Evolutionary conservation across 1,140 invertebrate species (phyloP), one percentile per base, ranked within the genome.

Genomic region (Eciton burchellii): DNA sequence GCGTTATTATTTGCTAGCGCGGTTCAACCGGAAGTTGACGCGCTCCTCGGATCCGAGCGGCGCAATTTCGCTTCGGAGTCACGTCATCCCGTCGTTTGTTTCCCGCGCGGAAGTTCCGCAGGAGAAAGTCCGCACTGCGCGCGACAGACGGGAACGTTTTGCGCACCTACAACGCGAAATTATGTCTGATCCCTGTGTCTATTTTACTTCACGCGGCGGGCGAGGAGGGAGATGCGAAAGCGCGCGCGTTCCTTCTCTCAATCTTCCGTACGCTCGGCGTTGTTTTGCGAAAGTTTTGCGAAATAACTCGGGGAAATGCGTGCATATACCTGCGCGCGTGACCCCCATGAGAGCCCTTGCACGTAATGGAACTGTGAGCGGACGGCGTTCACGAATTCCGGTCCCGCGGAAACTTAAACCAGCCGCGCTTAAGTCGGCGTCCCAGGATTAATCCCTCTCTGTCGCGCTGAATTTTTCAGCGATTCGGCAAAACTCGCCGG

Each of bases 301-400:
- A 70, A 68, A 79, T 79, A 79, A 79, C 63, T 68, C 35, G 41
- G 54, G 74, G 63, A 79, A 70, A 57, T 70, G n/a, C 63, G 19
- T n/a, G 29, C 35, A 35, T n/a, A n/a, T n/a, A n/a, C n/a, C n/a
- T n/a, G n/a, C 73, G 26, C n/a, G 52, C 2, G n/a, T 5, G 5
- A 4, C 16, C 35, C 24, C n/a, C n/a, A n/a, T n/a, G 35, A n/a
- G 74, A 57, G 74, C 49, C 56, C 56, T 79, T 45, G 24, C 63
- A 68, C 74, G 8, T 79, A 29, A 79, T 57, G 49, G 70, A 79
- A 79, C 74, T 79, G 70, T 79, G n/a, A n/a, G 74, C 49, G 56
- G 74, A 79, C 49, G n/a, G 14, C 16, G 24, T 16, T 66, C 62
- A 19, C 59, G 62, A 68, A 68, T 79, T 57, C 35, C 29, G 21